Evolutionary conservation across 1,140 invertebrate genomes (phyloP).

Genomic region (Cyclina sinensis): DNA sequence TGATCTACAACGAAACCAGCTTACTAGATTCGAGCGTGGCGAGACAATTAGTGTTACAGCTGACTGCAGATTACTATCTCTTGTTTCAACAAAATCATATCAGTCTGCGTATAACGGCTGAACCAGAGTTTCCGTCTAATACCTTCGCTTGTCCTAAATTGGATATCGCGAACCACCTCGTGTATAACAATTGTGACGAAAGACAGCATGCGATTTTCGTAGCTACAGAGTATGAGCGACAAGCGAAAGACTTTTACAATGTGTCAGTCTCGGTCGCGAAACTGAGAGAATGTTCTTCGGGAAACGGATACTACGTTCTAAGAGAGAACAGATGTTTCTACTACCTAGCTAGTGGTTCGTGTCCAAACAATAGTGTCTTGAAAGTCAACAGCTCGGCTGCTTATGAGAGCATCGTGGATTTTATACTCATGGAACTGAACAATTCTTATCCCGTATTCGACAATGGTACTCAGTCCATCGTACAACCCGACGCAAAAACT

Average conservation of each 20-base stretch:
- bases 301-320: not conserved
- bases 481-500: not conserved
- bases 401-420: not conserved
- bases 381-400: not conserved
- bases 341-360: not conserved
- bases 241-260: not conserved
- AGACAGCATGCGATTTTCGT: not conserved
- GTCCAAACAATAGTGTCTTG: not conserved
- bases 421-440: not conserved
- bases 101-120: not conserved
- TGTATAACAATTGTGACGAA: not conserved
- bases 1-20: not conserved
- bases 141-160: not conserved
- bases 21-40: not conserved
- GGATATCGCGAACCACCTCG: not conserved
- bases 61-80: not conserved
- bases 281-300: not conserved
- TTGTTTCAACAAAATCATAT: not conserved
- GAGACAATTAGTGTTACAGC: not conserved
- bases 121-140: not conserved
- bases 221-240: not conserved
- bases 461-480: not conserved
- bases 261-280: not conserved
- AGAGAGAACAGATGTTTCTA: not conserved
- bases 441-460: not conserved